Conservation (phyloP, 2,113 vertebrate genomes). For the Oncorhynchus mykiss region DNA sequence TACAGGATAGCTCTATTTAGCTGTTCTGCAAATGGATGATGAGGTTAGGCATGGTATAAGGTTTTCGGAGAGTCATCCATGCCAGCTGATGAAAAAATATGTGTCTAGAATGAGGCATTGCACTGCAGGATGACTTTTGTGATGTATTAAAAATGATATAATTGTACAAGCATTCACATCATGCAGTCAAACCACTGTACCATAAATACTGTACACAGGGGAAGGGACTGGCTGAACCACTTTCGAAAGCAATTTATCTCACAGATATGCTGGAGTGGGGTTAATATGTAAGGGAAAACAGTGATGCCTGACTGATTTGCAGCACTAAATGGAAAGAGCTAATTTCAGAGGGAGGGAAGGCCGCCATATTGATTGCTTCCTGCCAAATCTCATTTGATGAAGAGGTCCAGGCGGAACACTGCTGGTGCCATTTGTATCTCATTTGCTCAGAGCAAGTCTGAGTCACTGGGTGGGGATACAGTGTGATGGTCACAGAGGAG, state of each 20-base stretch:
- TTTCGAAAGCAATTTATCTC: neutral
- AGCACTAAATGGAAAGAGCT: constrained; percentile 9
- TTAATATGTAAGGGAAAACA: neutral
- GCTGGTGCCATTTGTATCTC: constrained; percentile 20
- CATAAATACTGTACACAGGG: neutral
- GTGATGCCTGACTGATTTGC: constrained; percentile 3
- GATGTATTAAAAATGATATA: too few relatives aligned
- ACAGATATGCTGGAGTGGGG: neutral
- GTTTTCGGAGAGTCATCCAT: too few relatives aligned
- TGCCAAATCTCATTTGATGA: constrained; percentile 26
- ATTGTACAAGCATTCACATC: too few relatives aligned
- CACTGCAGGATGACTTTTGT: too few relatives aligned
- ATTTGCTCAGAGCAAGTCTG: neutral
- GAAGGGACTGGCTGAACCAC: neutral
- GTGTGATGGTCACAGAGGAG: neutral
- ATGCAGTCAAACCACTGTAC: neutral
- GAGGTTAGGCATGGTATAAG: constrained; percentile 13
- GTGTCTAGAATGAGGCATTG: too few relatives aligned
- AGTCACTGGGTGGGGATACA: neutral
- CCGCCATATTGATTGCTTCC: constrained; percentile 39
- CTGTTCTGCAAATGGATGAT: constrained; percentile 35
- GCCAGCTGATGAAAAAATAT: too few relatives aligned
- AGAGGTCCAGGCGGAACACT: constrained; percentile 18
- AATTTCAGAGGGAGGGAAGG: constrained; percentile 1
- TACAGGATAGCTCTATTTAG: constrained; percentile 30